Evolutionary conservation across 2,888 invertebrate species (phyloP).

Genomic region (Microplitis manilae): DNA sequence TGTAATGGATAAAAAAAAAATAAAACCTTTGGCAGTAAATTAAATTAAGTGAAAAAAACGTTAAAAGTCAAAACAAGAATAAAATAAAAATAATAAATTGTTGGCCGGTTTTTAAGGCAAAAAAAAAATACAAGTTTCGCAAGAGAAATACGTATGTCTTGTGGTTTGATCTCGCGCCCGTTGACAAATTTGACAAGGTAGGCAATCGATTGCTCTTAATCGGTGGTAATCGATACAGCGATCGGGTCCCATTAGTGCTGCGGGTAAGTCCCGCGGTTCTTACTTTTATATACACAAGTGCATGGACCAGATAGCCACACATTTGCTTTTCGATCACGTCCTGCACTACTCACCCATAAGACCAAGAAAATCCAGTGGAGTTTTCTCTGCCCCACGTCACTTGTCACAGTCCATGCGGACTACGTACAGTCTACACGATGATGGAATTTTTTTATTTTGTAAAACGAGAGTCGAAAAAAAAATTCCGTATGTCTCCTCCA

Average conservation of each 20-base stretch:
- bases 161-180: slow-evolving; percentile 60
- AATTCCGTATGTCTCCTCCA: neutral
- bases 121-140: slow-evolving; percentile 29
- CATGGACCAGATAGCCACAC: slow-evolving; percentile 19
- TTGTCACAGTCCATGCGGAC: slow-evolving; percentile 27
- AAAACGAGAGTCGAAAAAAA: slow-evolving; percentile 5
- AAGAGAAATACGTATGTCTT: slow-evolving; percentile 35
- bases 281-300: slow-evolving; percentile 34
- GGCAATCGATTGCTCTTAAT: slow-evolving; percentile 67
- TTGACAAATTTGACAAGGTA: slow-evolving; percentile 70
- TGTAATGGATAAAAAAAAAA: no score
- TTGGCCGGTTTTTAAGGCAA: neutral
- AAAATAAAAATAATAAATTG: neutral
- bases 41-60: neutral
- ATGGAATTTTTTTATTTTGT: slow-evolving; percentile 22
- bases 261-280: slow-evolving; percentile 50
- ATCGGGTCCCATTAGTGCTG: slow-evolving; percentile 64
- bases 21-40: no score
- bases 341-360: slow-evolving; percentile 57
- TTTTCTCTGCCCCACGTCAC: slow-evolving; percentile 46
- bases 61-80: neutral
- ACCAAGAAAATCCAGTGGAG: slow-evolving; percentile 43
- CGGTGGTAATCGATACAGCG: slow-evolving; percentile 69
- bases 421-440: neutral
- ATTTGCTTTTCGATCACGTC: slow-evolving; percentile 67